Conservation (phyloP, 2,888 invertebrate species). For the Drosophila anomelani region DNA sequence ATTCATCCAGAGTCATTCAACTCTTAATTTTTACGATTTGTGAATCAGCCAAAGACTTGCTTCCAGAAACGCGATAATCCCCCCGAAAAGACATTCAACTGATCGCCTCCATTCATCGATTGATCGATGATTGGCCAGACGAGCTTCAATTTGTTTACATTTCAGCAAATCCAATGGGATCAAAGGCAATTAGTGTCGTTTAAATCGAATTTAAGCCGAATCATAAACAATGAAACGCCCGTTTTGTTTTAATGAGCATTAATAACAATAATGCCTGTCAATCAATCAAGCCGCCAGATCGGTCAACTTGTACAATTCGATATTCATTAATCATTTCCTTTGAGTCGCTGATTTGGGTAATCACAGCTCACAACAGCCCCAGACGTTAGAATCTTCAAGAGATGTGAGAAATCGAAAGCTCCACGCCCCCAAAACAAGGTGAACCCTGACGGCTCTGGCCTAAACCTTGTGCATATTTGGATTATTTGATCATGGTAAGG, state of each 20-base stretch:
- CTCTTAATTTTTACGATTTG: slow-evolving; percentile 14
- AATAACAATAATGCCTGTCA: slow-evolving; percentile 50
- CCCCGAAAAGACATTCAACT: slow-evolving; percentile 30
- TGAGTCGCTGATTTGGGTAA: slow-evolving; percentile 25
- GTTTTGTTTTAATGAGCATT: slow-evolving; percentile 63
- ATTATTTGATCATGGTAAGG: slow-evolving; percentile 41
- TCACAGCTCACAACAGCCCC: slow-evolving; percentile 36
- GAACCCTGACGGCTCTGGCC: slow-evolving; percentile 1
- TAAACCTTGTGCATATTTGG: slow-evolving; percentile 38
- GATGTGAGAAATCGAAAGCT: slow-evolving; percentile 46
- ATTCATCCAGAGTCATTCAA: slow-evolving; percentile 9
- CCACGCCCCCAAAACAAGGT: slow-evolving; percentile 46
- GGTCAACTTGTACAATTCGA: slow-evolving; percentile 28
- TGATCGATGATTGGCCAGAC: slow-evolving; percentile 31
- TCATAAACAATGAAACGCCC: slow-evolving; percentile 63
- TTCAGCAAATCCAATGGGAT: slow-evolving; percentile 62
- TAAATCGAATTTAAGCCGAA: slow-evolving; percentile 68
- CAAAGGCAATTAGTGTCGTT: slow-evolving; percentile 66
- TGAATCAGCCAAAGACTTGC: slow-evolving; percentile 10
- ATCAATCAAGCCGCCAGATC: slow-evolving; percentile 60
- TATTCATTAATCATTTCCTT: slow-evolving; percentile 41
- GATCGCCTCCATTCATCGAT: slow-evolving; percentile 14
- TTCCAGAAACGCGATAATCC: slow-evolving; percentile 9
- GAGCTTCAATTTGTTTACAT: slow-evolving; percentile 51
- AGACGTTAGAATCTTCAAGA: slow-evolving; percentile 14